Evolutionary conservation across 2,797 vertebrate species (phyloP), one percentile per base, ranked within the genome.

Genomic region (Tinamus major): DNA sequence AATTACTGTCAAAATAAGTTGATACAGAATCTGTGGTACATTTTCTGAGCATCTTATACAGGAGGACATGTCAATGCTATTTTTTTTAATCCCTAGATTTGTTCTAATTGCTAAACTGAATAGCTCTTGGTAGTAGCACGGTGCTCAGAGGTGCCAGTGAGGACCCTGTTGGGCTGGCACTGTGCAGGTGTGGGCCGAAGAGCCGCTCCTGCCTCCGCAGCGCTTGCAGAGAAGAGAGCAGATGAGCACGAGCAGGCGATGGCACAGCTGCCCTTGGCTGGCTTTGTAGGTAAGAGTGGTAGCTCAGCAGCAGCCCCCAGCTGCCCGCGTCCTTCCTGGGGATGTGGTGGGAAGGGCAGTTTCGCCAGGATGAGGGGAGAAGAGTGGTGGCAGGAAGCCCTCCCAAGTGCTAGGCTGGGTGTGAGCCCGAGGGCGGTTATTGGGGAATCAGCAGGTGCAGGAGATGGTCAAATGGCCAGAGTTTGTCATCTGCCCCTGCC

Each of bases 41-140:
- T 77, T 89, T 79, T 63, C 39, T 19, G 24, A 53, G 11, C 0
- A 0, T 80, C 48, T 79, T 79, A 77, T 84, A 35, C 46, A n/a
- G 44, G 31, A 4, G 9, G 55, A 8, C 64, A 29, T 74, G 59
- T 63, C 3, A 3, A 77, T 59, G 15, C n/a, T 0, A 0, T 48
- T 53, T 53, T 51, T 51, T 49, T 35, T 58, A 85, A 10, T 48
- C 35, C 33, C 67, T 62, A 46, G 29, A 61, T 53, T 61, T 67
- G 31, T 55, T 78, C 33, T 59, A 61, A 23, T 53, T 85, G 20
- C 13, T 2, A 33, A 65, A 1, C 33, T 77, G 79, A 71, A 5
- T 67, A 8, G 0, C 27, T 80, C 24, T 37, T 49, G 8, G 0
- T 41, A 31, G n/a, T 70, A 15, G 9, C 0, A 1, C 4, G 46